These are phyloP conservation scores for Watsonalla cultraria DNA, from an alignment of 2,888 invertebrate genomes.

Conservation along the genomic window DNA sequence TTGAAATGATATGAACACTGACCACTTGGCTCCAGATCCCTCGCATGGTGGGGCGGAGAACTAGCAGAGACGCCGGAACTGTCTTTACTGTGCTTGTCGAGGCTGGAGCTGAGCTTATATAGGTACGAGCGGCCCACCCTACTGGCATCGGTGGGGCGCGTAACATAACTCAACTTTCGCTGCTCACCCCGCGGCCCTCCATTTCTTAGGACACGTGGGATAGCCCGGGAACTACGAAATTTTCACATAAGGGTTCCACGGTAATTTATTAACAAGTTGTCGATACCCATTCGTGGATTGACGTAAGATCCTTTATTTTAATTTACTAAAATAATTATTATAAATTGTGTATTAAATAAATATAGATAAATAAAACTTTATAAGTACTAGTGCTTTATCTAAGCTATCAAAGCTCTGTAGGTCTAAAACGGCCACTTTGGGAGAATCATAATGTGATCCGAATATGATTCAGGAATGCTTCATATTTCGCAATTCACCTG, in stretches of 20 bases:
- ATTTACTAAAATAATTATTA: too few relatives aligned
- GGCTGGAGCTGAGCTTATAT: constrained; percentile 55
- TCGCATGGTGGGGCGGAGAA: constrained; percentile 76
- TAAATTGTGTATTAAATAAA: too few relatives aligned
- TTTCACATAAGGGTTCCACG: neutral
- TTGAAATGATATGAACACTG: constrained; percentile 50
- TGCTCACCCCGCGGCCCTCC: constrained; percentile 29
- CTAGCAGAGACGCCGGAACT: constrained; percentile 60
- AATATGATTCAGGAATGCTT: too few relatives aligned
- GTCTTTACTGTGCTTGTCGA: constrained; percentile 59
- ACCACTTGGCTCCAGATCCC: constrained; percentile 81
- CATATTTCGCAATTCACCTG: too few relatives aligned
- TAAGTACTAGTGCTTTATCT: too few relatives aligned
- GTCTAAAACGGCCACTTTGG: too few relatives aligned
- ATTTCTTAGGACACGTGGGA: constrained; percentile 34
- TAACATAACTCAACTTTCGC: constrained; percentile 52
- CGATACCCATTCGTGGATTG: too few relatives aligned
- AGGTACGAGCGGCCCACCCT: constrained; percentile 57
- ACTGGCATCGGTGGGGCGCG: constrained; percentile 41
- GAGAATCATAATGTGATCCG: too few relatives aligned
- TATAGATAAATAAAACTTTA: too few relatives aligned
- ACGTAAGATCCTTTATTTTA: too few relatives aligned
- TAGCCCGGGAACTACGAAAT: neutral
- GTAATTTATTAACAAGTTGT: neutral
- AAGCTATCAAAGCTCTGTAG: too few relatives aligned